Evolutionary conservation across 2,797 vertebrate genomes (phyloP), one percentile per base, ranked within the genome.

Genomic region (Meriones psammophilus): DNA sequence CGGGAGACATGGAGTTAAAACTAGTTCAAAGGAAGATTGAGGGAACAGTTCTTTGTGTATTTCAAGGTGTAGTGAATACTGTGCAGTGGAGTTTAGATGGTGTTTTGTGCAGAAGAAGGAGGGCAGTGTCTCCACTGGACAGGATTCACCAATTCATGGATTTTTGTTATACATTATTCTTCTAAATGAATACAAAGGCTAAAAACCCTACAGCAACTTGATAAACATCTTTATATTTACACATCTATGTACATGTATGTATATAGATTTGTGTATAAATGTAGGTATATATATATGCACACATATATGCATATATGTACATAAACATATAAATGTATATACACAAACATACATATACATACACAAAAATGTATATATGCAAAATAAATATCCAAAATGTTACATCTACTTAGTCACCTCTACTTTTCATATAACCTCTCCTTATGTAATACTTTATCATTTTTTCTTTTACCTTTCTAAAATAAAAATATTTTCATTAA

Each of bases 401-500:
- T 39, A 54, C n/a, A 81, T 81, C 20, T 36, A 20, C 30, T 78
- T 71, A 15, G 68, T 62, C 18, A 56, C 5, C 13, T 64, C 33
- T 1, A 26, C 14, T 50, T 86, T 92, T 85, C 28, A 68, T 33
- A 62, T 79, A 89, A 76, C 54, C 22, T 85, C 18, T 85, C 12
- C n/a, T 56, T 22, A 42, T 74, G 2, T 80, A 69, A 50, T n/a
- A 68, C 17, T 96, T 94, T 69, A 76, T 15, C 36, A 60, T 46
- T 76, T 88, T 92, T 87, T 39, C 14, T 69, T 17, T 76, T 2
- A n/a, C 74, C 33, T 62, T 10, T 30, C 13, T 6, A 5, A 76
- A 69, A 42, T 22, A 81, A 80, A 87, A 58, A 74, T 54, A 74
- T 69, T 89, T n/a, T 56, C 66, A 88, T 78, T 71, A 80, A 68